These are phyloP conservation scores for Montipora capricornis DNA, from an alignment of 64 coral and sea anemone species.

Conservation along the genomic window DNA sequence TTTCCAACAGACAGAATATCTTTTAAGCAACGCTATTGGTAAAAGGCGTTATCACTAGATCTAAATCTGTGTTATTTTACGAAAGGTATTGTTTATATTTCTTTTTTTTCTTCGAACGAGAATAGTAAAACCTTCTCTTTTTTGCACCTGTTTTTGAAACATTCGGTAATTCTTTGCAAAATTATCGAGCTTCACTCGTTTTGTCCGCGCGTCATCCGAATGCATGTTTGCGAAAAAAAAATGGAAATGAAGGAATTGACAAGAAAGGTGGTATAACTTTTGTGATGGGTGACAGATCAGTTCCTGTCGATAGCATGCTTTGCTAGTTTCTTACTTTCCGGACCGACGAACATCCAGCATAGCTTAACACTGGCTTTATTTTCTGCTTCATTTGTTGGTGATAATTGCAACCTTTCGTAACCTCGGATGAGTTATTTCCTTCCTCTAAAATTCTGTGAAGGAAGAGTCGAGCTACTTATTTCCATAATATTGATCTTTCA, in stretches of 20 bases:
- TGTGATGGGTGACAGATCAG: background rate
- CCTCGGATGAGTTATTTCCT: background rate
- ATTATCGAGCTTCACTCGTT: conserved; percentile 2
- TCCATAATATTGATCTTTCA: background rate
- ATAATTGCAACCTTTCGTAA: background rate
- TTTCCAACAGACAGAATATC: background rate
- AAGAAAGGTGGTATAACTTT: conserved; percentile 14
- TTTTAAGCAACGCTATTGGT: background rate
- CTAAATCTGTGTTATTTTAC: background rate
- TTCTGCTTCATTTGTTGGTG: background rate
- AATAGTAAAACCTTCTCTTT: background rate
- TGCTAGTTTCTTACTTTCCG: background rate
- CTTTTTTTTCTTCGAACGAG: background rate
- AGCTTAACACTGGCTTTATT: background rate
- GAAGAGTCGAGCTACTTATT: background rate
- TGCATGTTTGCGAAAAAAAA: background rate
- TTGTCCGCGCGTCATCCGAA: background rate
- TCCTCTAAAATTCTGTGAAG: background rate
- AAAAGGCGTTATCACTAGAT: background rate
- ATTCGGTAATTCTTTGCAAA: background rate
- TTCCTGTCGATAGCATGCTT: background rate
- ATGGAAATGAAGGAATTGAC: conserved; percentile 46
- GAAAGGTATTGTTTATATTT: background rate
- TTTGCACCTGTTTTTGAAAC: conserved; percentile 42
- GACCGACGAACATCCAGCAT: background rate